A percentile compares a stretch with the other conserved stretches of the same genome.
These are phyloP conservation scores for Nymphalis polychloros DNA, from an alignment of 2,888 invertebrate genomes.

Conservation along the genomic window DNA sequence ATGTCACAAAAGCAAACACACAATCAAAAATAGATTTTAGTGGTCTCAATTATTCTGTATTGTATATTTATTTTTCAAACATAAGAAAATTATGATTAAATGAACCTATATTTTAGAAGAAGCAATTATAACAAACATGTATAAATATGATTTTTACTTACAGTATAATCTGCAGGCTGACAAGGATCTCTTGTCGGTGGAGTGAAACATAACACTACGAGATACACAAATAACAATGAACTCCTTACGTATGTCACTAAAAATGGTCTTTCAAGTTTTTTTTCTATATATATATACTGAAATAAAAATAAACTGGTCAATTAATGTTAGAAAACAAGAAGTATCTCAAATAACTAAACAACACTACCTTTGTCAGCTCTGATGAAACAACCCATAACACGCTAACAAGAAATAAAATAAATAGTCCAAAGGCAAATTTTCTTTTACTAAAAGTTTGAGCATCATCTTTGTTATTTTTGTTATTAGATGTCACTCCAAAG, in stretches of 20 bases:
- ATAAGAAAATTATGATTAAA: no score
- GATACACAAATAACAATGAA: constrained; percentile 95
- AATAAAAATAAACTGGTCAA: constrained; percentile 53
- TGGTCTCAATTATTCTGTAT: not conserved
- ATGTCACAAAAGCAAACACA: not conserved
- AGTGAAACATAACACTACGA: constrained; percentile 93
- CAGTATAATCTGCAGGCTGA: constrained; percentile 87
- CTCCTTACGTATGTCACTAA: constrained; percentile 97
- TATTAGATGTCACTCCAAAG: constrained; percentile 67
- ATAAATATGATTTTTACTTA: constrained; percentile 56
- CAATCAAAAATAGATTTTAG: not conserved
- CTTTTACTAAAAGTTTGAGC: constrained; percentile 63
- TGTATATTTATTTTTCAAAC: no score
- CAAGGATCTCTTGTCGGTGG: constrained; percentile 95
- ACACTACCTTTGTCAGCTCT: constrained; percentile 93
- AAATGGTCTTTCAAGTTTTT: constrained; percentile 95
- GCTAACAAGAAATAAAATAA: constrained; percentile 94
- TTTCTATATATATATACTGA: constrained; percentile 92
- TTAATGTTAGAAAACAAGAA: not conserved
- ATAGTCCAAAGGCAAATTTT: constrained; percentile 89
- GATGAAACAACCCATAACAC: constrained; percentile 98
- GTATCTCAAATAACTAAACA: not conserved
- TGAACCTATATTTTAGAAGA: no score
- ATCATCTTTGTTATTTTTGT: constrained; percentile 69
- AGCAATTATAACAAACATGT: no score